Evolutionary conservation across 1,140 invertebrate genomes (phyloP).

Genomic region (Drosophila truncata): DNA sequence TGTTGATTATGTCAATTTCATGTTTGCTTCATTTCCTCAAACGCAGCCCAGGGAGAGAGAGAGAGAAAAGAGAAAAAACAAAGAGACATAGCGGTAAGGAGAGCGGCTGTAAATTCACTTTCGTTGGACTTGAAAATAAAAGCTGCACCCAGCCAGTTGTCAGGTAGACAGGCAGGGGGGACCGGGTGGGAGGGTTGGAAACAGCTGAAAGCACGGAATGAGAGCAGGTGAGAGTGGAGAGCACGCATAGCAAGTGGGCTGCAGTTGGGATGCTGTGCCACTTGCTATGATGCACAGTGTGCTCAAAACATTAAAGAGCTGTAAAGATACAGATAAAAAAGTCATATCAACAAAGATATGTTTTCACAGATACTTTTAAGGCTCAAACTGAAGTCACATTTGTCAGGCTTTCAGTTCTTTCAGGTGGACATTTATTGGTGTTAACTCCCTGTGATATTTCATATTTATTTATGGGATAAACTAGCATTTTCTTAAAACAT

Average conservation of each 20-base stretch:
- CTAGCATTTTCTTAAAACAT: no score
- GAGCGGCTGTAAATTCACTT: constrained; percentile 73
- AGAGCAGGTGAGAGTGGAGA: constrained; percentile 42
- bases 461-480: no score
- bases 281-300: constrained; percentile 40
- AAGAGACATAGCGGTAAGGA: constrained; percentile 13
- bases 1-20: constrained; percentile 82
- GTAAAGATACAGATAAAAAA: neutral
- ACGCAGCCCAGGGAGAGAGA: constrained; percentile 12
- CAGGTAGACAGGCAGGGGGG: constrained; percentile 18
- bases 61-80: neutral
- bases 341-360: neutral
- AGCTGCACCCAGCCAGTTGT: constrained; percentile 49
- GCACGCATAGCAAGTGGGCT: constrained; percentile 33
- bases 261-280: constrained; percentile 54
- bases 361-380: neutral
- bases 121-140: constrained; percentile 78
- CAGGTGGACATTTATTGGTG: no score
- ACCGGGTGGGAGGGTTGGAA: neutral
- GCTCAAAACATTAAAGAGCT: neutral
- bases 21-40: constrained; percentile 83
- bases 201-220: constrained; percentile 4
- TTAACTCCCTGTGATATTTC: no score
- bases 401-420: neutral
- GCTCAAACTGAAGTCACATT: neutral